phyloP scores from a whole-genome alignment of 2,797 vertebrate genomes.

The Channallabes apus region DNA sequence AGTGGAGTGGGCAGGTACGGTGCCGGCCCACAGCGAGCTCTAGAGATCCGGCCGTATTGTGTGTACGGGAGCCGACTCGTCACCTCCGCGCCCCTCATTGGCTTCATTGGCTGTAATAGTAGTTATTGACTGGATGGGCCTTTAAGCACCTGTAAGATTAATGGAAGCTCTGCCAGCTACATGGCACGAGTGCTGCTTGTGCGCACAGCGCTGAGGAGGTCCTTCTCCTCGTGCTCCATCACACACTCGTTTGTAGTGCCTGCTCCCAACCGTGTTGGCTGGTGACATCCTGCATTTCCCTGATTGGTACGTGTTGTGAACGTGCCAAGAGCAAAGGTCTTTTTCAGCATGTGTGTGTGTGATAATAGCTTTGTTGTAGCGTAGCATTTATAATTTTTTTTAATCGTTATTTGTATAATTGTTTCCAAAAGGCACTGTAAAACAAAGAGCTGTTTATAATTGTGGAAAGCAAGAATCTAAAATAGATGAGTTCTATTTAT shows the following conservation, averaged over 20 bases:
- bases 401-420: not conserved
- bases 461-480: not conserved
- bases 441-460: not conserved
- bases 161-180: slow-evolving; percentile 50
- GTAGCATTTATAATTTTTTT: not conserved
- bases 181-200: slow-evolving; percentile 40
- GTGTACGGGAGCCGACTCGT: slow-evolving; percentile 40
- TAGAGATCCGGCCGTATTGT: slow-evolving; percentile 35
- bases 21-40: slow-evolving; percentile 10
- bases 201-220: slow-evolving; percentile 36
- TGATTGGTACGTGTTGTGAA: slow-evolving; percentile 18
- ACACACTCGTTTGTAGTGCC: slow-evolving; percentile 43
- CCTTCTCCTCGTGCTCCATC: slow-evolving; percentile 43
- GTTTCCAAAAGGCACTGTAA: not conserved
- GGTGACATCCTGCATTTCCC: slow-evolving; percentile 40
- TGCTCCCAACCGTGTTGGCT: slow-evolving; percentile 31
- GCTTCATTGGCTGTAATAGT: slow-evolving; percentile 54
- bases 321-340: slow-evolving; percentile 9
- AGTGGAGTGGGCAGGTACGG: slow-evolving; percentile 41
- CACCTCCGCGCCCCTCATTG: slow-evolving; percentile 54
- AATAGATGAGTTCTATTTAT: not conserved
- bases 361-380: not conserved
- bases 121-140: slow-evolving; percentile 54
- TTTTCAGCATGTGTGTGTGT: not conserved
- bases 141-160: slow-evolving; percentile 58